A percentile compares a stretch with the other conserved stretches of the same genome.
These are phyloP conservation scores for Nycteola revayana DNA, from an alignment of 2,888 invertebrate genomes.

Conservation along the genomic window DNA sequence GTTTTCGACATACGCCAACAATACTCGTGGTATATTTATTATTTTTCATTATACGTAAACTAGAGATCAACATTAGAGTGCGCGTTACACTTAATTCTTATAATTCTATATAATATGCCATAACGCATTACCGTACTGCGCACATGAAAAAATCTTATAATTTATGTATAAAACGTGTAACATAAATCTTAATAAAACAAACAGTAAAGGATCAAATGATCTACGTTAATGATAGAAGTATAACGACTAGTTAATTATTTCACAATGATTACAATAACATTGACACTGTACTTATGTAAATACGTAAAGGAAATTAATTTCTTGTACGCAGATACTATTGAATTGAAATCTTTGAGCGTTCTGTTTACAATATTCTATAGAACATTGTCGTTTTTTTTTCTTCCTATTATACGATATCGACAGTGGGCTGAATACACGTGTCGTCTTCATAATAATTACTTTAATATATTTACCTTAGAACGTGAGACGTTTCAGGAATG, in stretches of 20 bases:
- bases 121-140: conserved; percentile 30
- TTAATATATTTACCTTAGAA: conserved; percentile 43
- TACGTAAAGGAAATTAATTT: conserved; percentile 14
- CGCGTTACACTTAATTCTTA: no score
- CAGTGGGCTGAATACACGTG: conserved; percentile 31
- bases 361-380: conserved; percentile 16
- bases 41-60: conserved; percentile 33
- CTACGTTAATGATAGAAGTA: conserved; percentile 20
- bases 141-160: conserved; percentile 31
- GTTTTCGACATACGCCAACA: conserved; percentile 51
- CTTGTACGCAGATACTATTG: conserved; percentile 11
- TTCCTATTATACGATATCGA: conserved; percentile 27
- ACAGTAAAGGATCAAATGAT: conserved; percentile 7
- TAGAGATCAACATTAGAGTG: no score
- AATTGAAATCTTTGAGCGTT: conserved; percentile 14
- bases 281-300: conserved; percentile 3
- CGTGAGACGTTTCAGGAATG: conserved; percentile 58
- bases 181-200: conserved; percentile 2
- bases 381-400: conserved; percentile 22
- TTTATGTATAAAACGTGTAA: conserved; percentile 16
- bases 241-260: conserved; percentile 15
- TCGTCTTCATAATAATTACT: conserved; percentile 33
- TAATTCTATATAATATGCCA: no score
- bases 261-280: conserved; percentile 19
- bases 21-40: conserved; percentile 65